Evolutionary conservation across 2,797 vertebrate genomes (phyloP).

Genomic region (Galaxias olidus): DNA sequence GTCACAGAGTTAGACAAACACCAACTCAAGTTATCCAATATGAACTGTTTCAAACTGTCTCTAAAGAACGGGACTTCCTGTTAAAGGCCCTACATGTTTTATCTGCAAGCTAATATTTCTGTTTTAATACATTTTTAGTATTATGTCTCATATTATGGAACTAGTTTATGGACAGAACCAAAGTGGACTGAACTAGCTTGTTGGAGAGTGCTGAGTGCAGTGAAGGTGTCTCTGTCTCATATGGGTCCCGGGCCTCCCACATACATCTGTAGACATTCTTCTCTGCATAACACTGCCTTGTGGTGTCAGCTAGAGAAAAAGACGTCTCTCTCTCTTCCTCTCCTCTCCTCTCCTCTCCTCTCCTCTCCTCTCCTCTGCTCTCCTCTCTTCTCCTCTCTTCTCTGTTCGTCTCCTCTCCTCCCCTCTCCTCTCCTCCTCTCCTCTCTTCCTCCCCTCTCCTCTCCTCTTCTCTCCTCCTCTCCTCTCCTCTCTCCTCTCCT

Average conservation of each 20-base stretch:
- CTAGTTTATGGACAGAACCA: too few relatives aligned
- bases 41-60: too few relatives aligned
- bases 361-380: background rate
- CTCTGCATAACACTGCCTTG: slow-evolving; percentile 64
- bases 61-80: too few relatives aligned
- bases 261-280: slow-evolving; percentile 69
- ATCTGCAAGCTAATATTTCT: too few relatives aligned
- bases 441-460: background rate
- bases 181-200: too few relatives aligned
- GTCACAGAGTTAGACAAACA: too few relatives aligned
- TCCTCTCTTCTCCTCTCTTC: background rate
- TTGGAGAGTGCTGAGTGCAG: too few relatives aligned
- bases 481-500: slow-evolving; percentile 15
- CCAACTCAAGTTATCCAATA: too few relatives aligned
- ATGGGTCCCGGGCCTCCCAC: slow-evolving; percentile 25
- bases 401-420: background rate
- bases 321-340: slow-evolving; percentile 29
- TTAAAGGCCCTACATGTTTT: too few relatives aligned
- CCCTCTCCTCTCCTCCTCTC: background rate
- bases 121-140: too few relatives aligned
- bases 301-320: slow-evolving; percentile 64
- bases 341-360: slow-evolving; percentile 5
- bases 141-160: too few relatives aligned
- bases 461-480: background rate
- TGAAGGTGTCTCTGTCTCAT: too few relatives aligned